Evolutionary conservation across 2,113 vertebrate species (phyloP).

Genomic region (Siniperca chuatsi): DNA sequence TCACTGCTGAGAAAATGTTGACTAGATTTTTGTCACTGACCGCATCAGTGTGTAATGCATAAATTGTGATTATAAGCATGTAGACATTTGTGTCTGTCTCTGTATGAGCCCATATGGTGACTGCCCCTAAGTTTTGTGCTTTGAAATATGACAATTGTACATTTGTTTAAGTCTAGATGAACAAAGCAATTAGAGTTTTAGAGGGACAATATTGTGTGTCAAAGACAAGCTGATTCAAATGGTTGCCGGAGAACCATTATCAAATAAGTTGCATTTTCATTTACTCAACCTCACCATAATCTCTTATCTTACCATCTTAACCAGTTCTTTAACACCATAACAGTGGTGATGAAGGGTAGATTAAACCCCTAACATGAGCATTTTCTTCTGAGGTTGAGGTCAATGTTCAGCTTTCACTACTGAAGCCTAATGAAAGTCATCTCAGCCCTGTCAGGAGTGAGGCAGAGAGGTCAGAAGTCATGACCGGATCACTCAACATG

Average conservation of each 20-base stretch:
- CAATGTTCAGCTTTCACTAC: constrained; percentile 19
- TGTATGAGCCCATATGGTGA: not conserved
- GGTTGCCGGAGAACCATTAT: not conserved
- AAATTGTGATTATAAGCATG: not conserved
- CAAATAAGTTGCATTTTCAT: not conserved
- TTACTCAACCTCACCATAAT: not conserved
- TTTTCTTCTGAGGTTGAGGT: constrained; percentile 6
- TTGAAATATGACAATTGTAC: not conserved
- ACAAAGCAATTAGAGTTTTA: not conserved
- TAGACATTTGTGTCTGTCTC: constrained; percentile 1
- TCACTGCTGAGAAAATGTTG: not conserved
- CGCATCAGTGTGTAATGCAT: not conserved
- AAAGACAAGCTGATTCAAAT: not conserved
- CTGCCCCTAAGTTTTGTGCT: not conserved
- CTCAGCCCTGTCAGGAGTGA: constrained; percentile 14
- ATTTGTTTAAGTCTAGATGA: not conserved
- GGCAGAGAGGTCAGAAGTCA: constrained; percentile 36
- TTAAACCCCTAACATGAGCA: not conserved
- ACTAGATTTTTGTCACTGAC: not conserved
- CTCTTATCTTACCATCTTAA: not conserved
- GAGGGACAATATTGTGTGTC: not conserved
- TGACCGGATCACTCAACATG: constrained; percentile 53
- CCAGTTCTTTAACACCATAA: not conserved
- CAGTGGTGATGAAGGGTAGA: not conserved
- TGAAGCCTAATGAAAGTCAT: constrained; percentile 51